These are phyloP conservation scores for Pogonognathellus flavescens DNA, from an alignment of 1,140 invertebrate species.

Conservation along the genomic window DNA sequence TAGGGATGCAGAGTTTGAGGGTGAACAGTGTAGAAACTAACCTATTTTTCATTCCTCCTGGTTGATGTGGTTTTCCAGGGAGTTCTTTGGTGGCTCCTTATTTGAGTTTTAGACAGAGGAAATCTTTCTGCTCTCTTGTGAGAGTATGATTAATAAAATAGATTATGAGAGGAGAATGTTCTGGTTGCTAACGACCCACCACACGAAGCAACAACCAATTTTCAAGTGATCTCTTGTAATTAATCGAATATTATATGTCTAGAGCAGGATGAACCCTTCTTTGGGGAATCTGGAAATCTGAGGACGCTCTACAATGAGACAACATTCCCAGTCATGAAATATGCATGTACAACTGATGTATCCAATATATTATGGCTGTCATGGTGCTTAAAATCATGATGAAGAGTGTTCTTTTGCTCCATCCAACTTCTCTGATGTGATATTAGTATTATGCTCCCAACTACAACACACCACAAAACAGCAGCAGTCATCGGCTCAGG, in stretches of 20 bases:
- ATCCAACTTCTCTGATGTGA: too few species aligned
- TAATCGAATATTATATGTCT: constrained; percentile 54
- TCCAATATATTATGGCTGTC: too few species aligned
- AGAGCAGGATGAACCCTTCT: constrained; percentile 51
- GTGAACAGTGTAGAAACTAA: too few species aligned
- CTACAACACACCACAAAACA: too few species aligned
- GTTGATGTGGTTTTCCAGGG: constrained; percentile 20
- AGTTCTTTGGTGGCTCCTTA: not conserved
- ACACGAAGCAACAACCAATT: not conserved
- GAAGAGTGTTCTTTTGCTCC: too few species aligned
- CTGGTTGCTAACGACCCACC: not conserved
- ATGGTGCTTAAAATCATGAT: too few species aligned
- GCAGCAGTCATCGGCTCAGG: too few species aligned
- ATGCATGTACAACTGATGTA: constrained; percentile 35
- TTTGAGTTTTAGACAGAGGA: not conserved
- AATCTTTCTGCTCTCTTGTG: too few species aligned
- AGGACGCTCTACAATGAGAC: constrained; percentile 42
- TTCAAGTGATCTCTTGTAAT: constrained; percentile 51
- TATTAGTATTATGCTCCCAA: too few species aligned
- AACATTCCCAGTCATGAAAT: constrained; percentile 52
- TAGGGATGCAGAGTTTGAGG: too few species aligned
- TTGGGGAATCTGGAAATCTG: constrained; percentile 20
- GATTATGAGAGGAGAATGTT: not conserved
- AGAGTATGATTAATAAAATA: not conserved
- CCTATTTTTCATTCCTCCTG: too few species aligned